Conservation (phyloP, 2,113 vertebrate species). For the Microtus pennsylvanicus region DNA sequence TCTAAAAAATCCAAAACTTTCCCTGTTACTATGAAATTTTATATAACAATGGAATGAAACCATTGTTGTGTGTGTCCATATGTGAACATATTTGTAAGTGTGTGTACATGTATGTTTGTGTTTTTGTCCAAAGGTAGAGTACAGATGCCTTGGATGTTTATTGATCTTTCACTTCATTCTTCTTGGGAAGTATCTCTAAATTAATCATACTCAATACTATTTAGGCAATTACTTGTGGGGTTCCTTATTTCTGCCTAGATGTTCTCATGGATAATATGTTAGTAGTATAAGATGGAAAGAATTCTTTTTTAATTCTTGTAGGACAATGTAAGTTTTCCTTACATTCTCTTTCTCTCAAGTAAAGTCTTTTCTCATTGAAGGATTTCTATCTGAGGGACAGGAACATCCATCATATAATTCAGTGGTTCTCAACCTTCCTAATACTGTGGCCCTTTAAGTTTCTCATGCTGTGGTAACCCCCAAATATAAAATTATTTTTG, state of each 20-base stretch:
- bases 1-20: slow-evolving; percentile 34
- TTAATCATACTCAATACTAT: not conserved
- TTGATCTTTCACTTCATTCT: not conserved
- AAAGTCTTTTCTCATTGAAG: not conserved
- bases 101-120: not conserved
- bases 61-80: not conserved
- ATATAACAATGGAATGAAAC: not conserved
- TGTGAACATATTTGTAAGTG: not conserved
- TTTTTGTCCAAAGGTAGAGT: not conserved
- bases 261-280: not conserved
- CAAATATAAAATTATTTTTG: not conserved
- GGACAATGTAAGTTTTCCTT: not conserved
- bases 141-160: too few species aligned
- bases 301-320: not conserved
- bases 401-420: not conserved
- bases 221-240: not conserved
- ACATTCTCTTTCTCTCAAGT: not conserved
- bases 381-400: not conserved
- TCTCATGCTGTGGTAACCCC: not conserved
- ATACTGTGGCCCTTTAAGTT: not conserved
- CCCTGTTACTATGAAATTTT: not conserved
- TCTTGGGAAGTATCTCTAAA: not conserved
- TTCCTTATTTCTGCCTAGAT: not conserved
- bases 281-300: not conserved
- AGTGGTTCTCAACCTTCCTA: not conserved